phyloP scores from a whole-genome alignment of 2,888 invertebrate species.

The Eupithecia subfuscata region DNA sequence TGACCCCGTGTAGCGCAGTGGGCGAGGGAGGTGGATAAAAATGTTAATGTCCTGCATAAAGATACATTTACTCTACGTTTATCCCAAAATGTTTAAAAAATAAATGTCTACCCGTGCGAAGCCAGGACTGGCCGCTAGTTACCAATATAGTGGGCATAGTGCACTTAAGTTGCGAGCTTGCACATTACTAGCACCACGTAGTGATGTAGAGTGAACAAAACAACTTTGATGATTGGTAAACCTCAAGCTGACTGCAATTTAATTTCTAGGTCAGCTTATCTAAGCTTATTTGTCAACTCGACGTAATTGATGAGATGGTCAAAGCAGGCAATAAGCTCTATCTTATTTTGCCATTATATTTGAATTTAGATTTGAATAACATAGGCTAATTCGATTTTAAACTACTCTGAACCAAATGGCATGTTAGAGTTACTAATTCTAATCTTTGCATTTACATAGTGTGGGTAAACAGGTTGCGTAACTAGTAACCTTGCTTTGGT shows the following conservation, averaged over 20 bases:
- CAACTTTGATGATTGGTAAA: background rate
- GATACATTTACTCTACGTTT: too few species aligned
- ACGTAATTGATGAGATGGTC: constrained; percentile 5
- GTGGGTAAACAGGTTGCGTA: constrained; percentile 56
- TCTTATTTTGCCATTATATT: constrained; percentile 32
- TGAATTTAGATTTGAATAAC: constrained; percentile 16
- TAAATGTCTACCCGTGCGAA: too few species aligned
- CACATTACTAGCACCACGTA: background rate
- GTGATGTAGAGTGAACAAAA: background rate
- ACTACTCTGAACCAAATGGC: constrained; percentile 35
- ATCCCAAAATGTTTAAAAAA: too few species aligned
- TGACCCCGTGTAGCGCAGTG: too few species aligned
- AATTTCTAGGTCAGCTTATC: constrained; percentile 1
- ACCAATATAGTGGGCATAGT: too few species aligned
- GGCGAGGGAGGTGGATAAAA: too few species aligned
- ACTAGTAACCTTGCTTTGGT: constrained; percentile 48
- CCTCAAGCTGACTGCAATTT: background rate
- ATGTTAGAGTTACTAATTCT: constrained; percentile 47
- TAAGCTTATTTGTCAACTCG: background rate
- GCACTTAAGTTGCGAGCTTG: background rate
- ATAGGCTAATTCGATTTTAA: constrained; percentile 44
- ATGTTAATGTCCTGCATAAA: too few species aligned
- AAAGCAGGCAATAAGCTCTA: constrained; percentile 5
- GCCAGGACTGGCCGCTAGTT: too few species aligned
- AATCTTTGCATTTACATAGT: constrained; percentile 57